A percentile compares a stretch with the other conserved stretches of the same genome.
Conservation (phyloP, 2,888 invertebrate species). For the Carterocephalus palaemon region DNA sequence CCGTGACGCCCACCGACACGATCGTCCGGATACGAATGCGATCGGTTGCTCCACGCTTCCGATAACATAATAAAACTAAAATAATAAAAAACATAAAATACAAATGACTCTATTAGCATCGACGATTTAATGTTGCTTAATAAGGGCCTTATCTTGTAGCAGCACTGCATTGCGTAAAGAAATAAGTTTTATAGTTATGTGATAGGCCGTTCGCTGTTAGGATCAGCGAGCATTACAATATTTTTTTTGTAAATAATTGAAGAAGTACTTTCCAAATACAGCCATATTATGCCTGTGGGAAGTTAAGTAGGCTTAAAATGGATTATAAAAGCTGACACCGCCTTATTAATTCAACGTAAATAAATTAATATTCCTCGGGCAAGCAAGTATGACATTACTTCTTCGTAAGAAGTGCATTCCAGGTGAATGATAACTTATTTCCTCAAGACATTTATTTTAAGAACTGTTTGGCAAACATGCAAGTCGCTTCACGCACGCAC, state of each 20-base stretch:
- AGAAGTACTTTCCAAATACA: constrained; percentile 5
- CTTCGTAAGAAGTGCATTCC: constrained; percentile 24
- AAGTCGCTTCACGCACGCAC: constrained; percentile 21
- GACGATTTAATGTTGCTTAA: background rate
- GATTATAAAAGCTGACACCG: constrained; percentile 12
- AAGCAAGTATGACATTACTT: constrained; percentile 19
- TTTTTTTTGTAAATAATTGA: background rate
- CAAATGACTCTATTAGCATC: background rate
- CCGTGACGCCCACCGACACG: constrained; percentile 6
- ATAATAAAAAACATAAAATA: constrained; percentile 6
- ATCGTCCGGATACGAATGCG: no score
- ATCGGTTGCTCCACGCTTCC: background rate
- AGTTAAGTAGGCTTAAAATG: background rate
- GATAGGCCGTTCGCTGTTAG: background rate
- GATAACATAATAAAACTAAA: no score
- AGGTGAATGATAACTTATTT: constrained; percentile 23
- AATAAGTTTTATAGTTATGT: constrained; percentile 2
- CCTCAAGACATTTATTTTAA: constrained; percentile 23
- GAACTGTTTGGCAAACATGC: constrained; percentile 25
- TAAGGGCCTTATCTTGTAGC: no score
- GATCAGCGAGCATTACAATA: no score
- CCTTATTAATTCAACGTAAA: constrained; percentile 19
- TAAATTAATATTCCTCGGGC: constrained; percentile 22
- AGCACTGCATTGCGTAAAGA: background rate
- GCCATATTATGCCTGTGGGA: background rate